Evolutionary conservation across 2,113 vertebrate species (phyloP).

Genomic region (Toxotes jaculatrix): DNA sequence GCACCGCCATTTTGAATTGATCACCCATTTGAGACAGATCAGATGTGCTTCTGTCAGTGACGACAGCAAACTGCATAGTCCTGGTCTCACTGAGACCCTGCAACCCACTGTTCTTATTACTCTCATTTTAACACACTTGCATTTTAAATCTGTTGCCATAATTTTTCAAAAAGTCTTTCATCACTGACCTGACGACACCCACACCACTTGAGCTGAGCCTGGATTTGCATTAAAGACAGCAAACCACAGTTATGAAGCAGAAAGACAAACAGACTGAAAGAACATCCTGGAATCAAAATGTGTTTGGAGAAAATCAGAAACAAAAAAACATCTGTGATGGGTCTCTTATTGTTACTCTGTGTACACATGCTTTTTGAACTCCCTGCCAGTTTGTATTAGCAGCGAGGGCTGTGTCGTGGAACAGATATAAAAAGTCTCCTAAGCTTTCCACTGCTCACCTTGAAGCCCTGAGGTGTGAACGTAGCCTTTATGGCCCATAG

Average conservation of each 20-base stretch:
- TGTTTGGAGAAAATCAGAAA: background rate
- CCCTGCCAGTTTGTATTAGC: background rate
- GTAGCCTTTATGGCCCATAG: background rate
- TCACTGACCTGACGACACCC: background rate
- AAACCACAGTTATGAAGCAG: background rate
- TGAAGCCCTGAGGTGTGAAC: slow-evolving; percentile 6
- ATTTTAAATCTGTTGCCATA: background rate
- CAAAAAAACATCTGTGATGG: background rate
- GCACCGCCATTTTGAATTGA: too few relatives aligned
- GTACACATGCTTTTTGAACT: background rate
- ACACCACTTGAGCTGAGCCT: background rate
- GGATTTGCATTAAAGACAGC: background rate
- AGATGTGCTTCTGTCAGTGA: too few relatives aligned
- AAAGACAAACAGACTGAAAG: background rate
- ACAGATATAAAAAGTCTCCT: slow-evolving; percentile 4
- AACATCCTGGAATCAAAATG: background rate
- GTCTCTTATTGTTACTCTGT: background rate
- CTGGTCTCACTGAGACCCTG: too few relatives aligned
- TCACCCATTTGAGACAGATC: too few relatives aligned
- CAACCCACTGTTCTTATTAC: too few relatives aligned
- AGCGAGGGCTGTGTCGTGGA: background rate
- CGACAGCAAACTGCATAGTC: too few relatives aligned
- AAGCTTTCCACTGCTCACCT: slow-evolving; percentile 16
- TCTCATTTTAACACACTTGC: too few relatives aligned
- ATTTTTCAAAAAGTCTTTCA: background rate